A percentile compares a stretch with the other conserved stretches of the same genome.
Conservation (phyloP, 1,140 invertebrate species). For the Danaus melanippus region DNA sequence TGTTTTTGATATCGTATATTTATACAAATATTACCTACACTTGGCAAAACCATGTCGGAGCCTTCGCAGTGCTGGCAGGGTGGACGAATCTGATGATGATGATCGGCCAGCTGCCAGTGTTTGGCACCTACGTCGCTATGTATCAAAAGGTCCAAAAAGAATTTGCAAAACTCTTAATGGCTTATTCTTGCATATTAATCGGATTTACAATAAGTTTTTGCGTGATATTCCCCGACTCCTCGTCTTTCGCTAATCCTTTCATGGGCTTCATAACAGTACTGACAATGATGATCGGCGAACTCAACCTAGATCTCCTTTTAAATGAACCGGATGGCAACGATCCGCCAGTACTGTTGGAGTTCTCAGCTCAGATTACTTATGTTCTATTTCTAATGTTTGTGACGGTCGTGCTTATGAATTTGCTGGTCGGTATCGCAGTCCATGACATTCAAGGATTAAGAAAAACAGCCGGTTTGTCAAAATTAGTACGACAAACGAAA, state of each 20-base stretch:
- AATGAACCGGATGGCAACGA: conserved; percentile 68
- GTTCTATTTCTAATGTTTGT: conserved; percentile 77
- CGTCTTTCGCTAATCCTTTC: conserved; percentile 84
- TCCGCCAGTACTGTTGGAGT: conserved; percentile 58
- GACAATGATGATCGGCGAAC: conserved; percentile 92
- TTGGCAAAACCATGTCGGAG: conserved; percentile 88
- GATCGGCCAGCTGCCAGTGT: conserved; percentile 87
- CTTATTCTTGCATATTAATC: conserved; percentile 86
- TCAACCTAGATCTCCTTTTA: conserved; percentile 77
- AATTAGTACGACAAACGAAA: conserved; percentile 78
- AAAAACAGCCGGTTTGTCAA: conserved; percentile 79
- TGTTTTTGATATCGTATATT: conserved; percentile 85
- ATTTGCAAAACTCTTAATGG: conserved; percentile 86
- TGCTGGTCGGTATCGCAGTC: conserved; percentile 79
- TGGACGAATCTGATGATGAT: conserved; percentile 92
- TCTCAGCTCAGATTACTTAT: conserved; percentile 77
- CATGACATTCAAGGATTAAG: conserved; percentile 79
- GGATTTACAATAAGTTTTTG: conserved; percentile 91
- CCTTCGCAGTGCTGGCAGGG: conserved; percentile 85
- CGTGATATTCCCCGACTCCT: conserved; percentile 86
- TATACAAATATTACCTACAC: conserved; percentile 82
- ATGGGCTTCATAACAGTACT: conserved; percentile 86
- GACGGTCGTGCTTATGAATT: conserved; percentile 80
- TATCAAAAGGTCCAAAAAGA: conserved; percentile 88
- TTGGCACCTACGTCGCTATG: conserved; percentile 91